Evolutionary conservation across 2,888 invertebrate genomes (phyloP).

Genomic region (Pollenia amentaria): DNA sequence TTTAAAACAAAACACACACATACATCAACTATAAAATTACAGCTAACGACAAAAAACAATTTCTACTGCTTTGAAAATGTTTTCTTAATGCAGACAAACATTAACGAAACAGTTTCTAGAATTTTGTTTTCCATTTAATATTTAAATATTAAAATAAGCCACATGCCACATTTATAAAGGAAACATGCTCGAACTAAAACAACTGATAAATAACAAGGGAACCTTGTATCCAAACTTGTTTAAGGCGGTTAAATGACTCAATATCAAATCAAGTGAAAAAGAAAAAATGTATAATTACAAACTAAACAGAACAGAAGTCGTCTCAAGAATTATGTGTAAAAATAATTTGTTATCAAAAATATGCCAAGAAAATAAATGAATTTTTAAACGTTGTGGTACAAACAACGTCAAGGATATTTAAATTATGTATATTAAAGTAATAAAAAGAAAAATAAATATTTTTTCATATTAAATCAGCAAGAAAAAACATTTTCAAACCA

Average conservation of each 20-base stretch:
- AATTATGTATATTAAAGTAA: conserved; percentile 18
- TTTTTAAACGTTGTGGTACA: conserved; percentile 15
- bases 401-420: conserved; percentile 2
- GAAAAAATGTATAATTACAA: not conserved
- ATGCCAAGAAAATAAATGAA: conserved; percentile 20
- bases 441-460: conserved; percentile 5
- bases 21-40: not conserved
- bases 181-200: conserved; percentile 36
- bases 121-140: not conserved
- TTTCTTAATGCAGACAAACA: not conserved
- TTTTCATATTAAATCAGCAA: not conserved
- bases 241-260: conserved; percentile 37
- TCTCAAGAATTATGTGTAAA: conserved; percentile 38
- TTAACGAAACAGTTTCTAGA: not conserved
- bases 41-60: conserved; percentile 14
- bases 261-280: conserved; percentile 48
- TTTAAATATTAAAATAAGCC: not conserved
- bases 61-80: not conserved
- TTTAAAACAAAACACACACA: not conserved
- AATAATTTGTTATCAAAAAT: conserved; percentile 45
- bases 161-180: conserved; percentile 51
- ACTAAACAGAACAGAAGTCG: conserved; percentile 27
- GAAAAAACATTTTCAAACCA: no score
- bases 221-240: conserved; percentile 35
- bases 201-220: conserved; percentile 17